Evolutionary conservation across 1,140 invertebrate species (phyloP).

Genomic region (Agrilus planipennis): DNA sequence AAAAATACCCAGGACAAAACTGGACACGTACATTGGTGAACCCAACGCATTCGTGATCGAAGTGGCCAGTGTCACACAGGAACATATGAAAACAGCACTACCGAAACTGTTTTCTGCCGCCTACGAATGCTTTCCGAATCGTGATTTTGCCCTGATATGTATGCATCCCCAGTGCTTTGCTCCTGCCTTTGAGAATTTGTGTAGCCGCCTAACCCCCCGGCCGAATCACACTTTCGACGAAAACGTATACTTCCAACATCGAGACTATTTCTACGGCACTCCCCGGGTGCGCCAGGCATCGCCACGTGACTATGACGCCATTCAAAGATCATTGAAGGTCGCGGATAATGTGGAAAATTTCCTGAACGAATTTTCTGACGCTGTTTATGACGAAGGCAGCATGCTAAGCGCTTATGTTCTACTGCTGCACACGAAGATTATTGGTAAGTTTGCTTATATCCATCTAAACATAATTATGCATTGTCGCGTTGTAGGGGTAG

Average conservation of each 20-base stretch:
- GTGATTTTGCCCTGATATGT: conserved; percentile 53
- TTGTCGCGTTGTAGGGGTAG: conserved; percentile 29
- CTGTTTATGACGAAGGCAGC: conserved; percentile 28
- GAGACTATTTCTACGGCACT: conserved; percentile 33
- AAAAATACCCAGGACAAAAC: too few relatives aligned
- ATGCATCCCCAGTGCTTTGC: conserved; percentile 45
- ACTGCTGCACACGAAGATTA: too few relatives aligned
- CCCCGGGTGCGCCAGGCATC: conserved; percentile 9
- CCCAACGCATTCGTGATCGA: conserved; percentile 52
- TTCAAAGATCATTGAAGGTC: conserved; percentile 12
- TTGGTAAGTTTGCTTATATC: too few relatives aligned
- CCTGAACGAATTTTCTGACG: conserved; percentile 2
- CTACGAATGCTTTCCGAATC: conserved; percentile 52
- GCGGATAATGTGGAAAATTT: background rate
- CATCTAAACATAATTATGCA: too few relatives aligned
- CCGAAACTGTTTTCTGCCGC: conserved; percentile 46
- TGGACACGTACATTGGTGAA: conserved; percentile 29
- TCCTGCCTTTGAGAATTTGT: conserved; percentile 37
- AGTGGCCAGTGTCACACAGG: conserved; percentile 48
- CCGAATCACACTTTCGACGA: conserved; percentile 42
- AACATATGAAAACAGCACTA: conserved; percentile 41
- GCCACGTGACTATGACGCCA: conserved; percentile 24
- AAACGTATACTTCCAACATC: conserved; percentile 52
- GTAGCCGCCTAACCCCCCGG: conserved; percentile 38
- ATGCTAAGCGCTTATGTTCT: conserved; percentile 33